Conservation (phyloP, 2,888 invertebrate species). For the Dicyrtoma fusca region DNA sequence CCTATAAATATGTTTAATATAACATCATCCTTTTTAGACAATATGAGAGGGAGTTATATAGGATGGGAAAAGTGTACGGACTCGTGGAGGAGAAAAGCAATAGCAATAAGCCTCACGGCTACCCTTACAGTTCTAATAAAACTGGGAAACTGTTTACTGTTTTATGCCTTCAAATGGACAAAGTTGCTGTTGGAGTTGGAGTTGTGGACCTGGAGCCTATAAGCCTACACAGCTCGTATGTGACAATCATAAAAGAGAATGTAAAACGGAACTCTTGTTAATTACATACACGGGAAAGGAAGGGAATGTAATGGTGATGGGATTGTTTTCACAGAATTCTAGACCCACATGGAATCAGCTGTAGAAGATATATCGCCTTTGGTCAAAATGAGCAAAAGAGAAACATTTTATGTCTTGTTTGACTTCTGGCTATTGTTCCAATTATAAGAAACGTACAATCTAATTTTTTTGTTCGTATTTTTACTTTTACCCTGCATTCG, state of each 20-base stretch:
- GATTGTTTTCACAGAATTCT: background rate
- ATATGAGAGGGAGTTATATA: too few species aligned
- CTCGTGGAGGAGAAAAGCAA: too few species aligned
- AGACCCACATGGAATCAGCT: background rate
- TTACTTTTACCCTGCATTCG: too few species aligned
- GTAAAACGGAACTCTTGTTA: slow-evolving; percentile 30
- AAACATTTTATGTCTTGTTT: background rate
- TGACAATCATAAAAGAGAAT: slow-evolving; percentile 29
- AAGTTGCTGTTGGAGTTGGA: background rate
- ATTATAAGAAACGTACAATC: too few species aligned
- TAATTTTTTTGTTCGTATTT: too few species aligned
- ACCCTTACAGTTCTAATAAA: background rate
- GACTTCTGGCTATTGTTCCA: too few species aligned
- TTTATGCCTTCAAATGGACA: background rate
- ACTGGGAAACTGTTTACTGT: background rate
- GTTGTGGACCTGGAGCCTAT: background rate
- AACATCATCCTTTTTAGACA: too few species aligned
- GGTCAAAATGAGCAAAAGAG: background rate
- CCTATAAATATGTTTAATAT: too few species aligned
- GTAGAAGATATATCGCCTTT: background rate
- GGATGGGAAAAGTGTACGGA: too few species aligned
- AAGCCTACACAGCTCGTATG: background rate
- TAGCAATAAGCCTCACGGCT: too few species aligned
- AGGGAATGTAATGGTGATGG: background rate
- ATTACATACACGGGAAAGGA: slow-evolving; percentile 15